Base-by-base conservation (phyloP, 2,888 invertebrate species). In the Cataglyphis livida region DNA sequence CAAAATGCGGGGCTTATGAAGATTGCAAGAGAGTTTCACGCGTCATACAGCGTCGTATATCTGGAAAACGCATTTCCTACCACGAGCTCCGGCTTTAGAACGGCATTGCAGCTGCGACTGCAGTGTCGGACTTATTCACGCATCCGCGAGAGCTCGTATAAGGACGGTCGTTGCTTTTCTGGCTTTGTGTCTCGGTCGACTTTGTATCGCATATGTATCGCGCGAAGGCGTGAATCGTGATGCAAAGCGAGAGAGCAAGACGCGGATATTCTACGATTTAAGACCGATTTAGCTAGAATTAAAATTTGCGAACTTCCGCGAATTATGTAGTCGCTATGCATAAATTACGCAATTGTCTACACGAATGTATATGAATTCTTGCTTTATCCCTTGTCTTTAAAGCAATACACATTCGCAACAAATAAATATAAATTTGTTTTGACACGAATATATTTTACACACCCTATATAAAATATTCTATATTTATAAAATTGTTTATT, bases 221-320 rank as follows among this genome's bases (percentile, higher is more conserved):
- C 21, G 66, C 18, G 51, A 59, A 81, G 48, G 54, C 76, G 62
- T 48, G 54, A 74, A 59, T 83, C 78, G 85, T 81, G 79, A 84
- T 62, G 86, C 66, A 83, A 84, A 84, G 76, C 83, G 59, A 84
- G 76, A 81, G 62, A 82, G 59, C 54, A 68, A 65, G 70, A 76
- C 79, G 82, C 76, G 81, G 83, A 35, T 79, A 48, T 62, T 62
- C 32, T 6, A 25, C 21, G 82, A 57, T 68, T 74, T 57, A 70
- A 83, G 78, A 44, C 28, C 65, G 64, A n/a, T n/a, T 7, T n/a
- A 70, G n/a, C 9, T 48, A 41, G 41, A 38, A 41, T 71, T 71
- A 15, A 41, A 41, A 41, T 41, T 38, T 35, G 25, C 28, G 28
- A 28, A 28, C 2, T 57, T 38, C 7, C 15, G 38, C 21, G 41